Base-by-base conservation (phyloP, 2,113 vertebrate genomes). In the Scomber japonicus region DNA sequence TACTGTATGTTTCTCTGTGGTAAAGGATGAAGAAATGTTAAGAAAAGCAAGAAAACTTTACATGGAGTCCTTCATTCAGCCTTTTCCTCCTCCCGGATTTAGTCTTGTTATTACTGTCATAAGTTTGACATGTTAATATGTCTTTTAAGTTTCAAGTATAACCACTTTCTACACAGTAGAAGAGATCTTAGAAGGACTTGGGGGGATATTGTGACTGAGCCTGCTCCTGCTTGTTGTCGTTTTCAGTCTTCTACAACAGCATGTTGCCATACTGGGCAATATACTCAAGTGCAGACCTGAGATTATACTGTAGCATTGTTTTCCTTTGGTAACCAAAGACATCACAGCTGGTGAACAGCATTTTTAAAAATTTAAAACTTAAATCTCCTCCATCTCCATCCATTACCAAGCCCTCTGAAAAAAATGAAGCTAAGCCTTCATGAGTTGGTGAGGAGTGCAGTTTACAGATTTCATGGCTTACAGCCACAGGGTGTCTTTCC, bases 391-490 rank as follows among this genome's bases (percentile, higher is more conserved):
- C 12, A 10, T 24, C 6, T 21, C 6, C 35, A 19, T 69, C 31
- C 11, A 10, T 57, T 27, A 19, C 3, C 3, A 14, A 61, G 7
- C n/a, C 16, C 16, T 57, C 31, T 51, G 50, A 62, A 14, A 74
- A 83, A 35, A 14, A 27, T 24, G 13, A 7, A 35, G 21, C 45
- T 21, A 55, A 16, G 17, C 27, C 21, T 27, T 50, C 2, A 60
- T 16, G 46, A 62, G 54, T 11, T 21, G 14, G 3, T 1, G 35
- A 67, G 4, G 21, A 45, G 11, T 17, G 59, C 35, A 27, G 14
- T 61, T 46, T 11, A 48, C 19, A 50, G 30, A 50, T 68, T 69
- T 70, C 49, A 62, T 70, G 56, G 56, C 51, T 65, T 40, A 21
- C 63, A 30, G 69, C 62, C n/a, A 0, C 11, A 19, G 46, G 2